These are phyloP conservation scores for Trididemnum clinides DNA, from an alignment of 23 tunicate species.

Conservation along the genomic window DNA sequence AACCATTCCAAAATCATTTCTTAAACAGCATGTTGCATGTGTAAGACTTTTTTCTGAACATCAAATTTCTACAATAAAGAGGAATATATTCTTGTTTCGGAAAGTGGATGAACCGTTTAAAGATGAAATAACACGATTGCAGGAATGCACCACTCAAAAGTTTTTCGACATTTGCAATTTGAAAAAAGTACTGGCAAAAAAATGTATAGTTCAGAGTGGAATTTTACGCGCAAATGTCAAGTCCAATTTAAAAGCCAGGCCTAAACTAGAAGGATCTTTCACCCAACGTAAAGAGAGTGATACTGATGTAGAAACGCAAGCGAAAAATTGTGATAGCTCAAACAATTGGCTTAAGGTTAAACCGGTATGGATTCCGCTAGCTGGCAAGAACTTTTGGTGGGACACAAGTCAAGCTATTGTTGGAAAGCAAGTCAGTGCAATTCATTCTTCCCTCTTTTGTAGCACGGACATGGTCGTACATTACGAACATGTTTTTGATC, in stretches of 20 bases:
- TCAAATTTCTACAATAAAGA: conserved; percentile 45
- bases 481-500: conserved; percentile 28
- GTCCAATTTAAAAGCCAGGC: conserved; percentile 55
- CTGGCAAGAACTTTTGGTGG: conserved; percentile 39
- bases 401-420: background rate
- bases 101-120: background rate
- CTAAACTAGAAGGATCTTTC: conserved; percentile 70
- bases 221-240: conserved; percentile 19
- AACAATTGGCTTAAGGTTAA: background rate
- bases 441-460: conserved; percentile 67
- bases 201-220: conserved; percentile 52
- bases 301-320: background rate
- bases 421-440: conserved; percentile 40
- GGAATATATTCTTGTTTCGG: conserved; percentile 42
- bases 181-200: conserved; percentile 35
- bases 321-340: background rate
- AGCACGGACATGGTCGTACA: conserved; percentile 47
- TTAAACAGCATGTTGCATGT: conserved; percentile 54
- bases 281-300: conserved; percentile 8
- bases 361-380: conserved; percentile 22
- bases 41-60: conserved; percentile 25
- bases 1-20: conserved; percentile 41
- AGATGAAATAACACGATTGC: conserved; percentile 5
- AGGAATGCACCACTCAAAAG: conserved; percentile 31
- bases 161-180: conserved; percentile 50